Evolutionary conservation across 2,888 invertebrate genomes (phyloP).

Genomic region (Laothoe populi): DNA sequence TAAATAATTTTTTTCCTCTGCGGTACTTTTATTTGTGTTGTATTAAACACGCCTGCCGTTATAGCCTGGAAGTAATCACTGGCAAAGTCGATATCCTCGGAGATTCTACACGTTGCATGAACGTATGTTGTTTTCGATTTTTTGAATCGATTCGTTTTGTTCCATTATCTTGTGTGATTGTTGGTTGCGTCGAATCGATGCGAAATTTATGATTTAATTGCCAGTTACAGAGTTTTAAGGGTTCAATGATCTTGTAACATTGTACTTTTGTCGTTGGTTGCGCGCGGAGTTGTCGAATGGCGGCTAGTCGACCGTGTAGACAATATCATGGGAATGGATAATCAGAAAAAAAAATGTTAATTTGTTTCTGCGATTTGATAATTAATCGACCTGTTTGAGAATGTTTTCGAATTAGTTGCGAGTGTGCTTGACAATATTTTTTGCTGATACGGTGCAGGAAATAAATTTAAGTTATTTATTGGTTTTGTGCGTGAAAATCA

Average conservation of each 20-base stretch:
- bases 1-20: conserved; percentile 54
- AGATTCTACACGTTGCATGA: conserved; percentile 36
- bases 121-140: conserved; percentile 46
- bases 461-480: conserved; percentile 15
- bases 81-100: conserved; percentile 37
- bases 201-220: conserved; percentile 84
- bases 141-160: conserved; percentile 72
- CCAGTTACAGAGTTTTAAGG: conserved; percentile 57
- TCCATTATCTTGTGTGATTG: conserved; percentile 81
- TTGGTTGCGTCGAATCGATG: conserved; percentile 78
- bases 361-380: neutral
- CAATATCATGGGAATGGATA: neutral
- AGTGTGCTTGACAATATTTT: neutral
- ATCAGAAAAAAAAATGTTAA: conserved; percentile 9
- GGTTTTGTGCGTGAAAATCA: conserved; percentile 7
- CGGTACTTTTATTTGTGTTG: conserved; percentile 49
- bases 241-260: conserved; percentile 52
- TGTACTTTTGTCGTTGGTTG: conserved; percentile 36
- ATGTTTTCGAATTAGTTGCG: conserved; percentile 7
- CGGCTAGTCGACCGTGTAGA: conserved; percentile 55
- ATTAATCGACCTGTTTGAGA: conserved; percentile 6
- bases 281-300: conserved; percentile 37
- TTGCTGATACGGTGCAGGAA: neutral
- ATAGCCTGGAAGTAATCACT: conserved; percentile 31
- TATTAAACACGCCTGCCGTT: conserved; percentile 44